Base-by-base conservation (phyloP, 1,140 invertebrate species). In the Rhagoletis zephyria region DNA sequence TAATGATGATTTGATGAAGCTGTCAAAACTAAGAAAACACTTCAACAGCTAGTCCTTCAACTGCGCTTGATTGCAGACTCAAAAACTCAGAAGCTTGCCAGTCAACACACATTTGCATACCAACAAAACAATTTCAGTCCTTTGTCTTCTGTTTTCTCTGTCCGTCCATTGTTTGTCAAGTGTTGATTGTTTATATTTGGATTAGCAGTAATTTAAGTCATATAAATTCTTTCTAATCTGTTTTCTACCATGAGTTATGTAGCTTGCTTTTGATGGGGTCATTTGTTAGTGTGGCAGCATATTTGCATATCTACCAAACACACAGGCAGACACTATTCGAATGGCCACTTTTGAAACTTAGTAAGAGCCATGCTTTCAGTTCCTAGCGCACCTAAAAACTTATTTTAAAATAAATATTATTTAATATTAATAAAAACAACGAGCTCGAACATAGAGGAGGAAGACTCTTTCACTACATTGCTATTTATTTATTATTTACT, bases 111-210 rank as follows among this genome's bases (percentile, higher is more conserved):
- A 45, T 74, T 9, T 4, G 40, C 0, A 45, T 1, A 30, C 30
- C 30, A 77, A 14, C 48, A 48, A 51, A 30, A n/a, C n/a, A 19
- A 81, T 81, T 56, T 19, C 9, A n/a, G 30, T 30, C 30, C 48
- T 81, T 16, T 81, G 4, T 59, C 16, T 59, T 12, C 1, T 7
- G 30, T 30, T 30, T 30, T 81, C 48, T n/a, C 45, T 81, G 74
- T 56, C 19, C 74, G 74, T 81, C 10, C 74, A 7, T 51, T 56
- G 74, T 56, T 51, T 56, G 48, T 6, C 48, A 51, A 81, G n/a
- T 81, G 74, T 81, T 81, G 74, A 81, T 81, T 81, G 48, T 81
- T 81, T 81, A 81, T 42, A 81, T 81, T 81, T 81, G n/a, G 74
- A 51, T 81, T 81, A 81, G 48, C 16, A 48, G 56, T 48, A 56